phyloP scores from a whole-genome alignment of 2,797 vertebrate species.

The Pangasius sanitwongsei region DNA sequence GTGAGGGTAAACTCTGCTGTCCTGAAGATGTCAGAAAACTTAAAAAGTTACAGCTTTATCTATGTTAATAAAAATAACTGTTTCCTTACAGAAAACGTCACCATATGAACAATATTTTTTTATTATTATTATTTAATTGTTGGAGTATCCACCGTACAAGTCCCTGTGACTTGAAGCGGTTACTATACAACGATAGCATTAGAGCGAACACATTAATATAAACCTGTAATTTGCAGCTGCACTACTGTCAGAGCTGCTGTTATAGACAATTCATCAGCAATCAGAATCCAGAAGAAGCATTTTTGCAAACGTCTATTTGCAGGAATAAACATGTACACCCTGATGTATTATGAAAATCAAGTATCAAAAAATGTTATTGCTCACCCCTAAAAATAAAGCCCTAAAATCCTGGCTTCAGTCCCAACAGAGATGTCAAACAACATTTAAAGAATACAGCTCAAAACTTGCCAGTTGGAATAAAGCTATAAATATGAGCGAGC shows the following conservation, averaged over 20 bases:
- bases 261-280: neutral
- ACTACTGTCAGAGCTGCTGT: neutral
- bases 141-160: neutral
- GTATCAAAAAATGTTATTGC: neutral
- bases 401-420: neutral
- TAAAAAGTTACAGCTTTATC: neutral
- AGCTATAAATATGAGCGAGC: neutral
- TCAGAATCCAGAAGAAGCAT: neutral
- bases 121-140: too few relatives aligned
- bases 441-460: neutral
- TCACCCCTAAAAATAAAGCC: neutral
- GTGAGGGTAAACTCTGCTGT: neutral
- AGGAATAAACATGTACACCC: neutral
- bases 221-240: neutral
- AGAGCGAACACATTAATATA: neutral
- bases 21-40: neutral
- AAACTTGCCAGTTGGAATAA: neutral
- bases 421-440: neutral
- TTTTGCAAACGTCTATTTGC: neutral
- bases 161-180: neutral
- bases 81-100: neutral
- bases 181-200: neutral
- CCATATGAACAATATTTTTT: neutral
- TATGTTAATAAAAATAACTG: neutral
- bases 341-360: neutral